These are phyloP conservation scores for Erebia ligea DNA, from an alignment of 2,888 invertebrate species.

Conservation along the genomic window DNA sequence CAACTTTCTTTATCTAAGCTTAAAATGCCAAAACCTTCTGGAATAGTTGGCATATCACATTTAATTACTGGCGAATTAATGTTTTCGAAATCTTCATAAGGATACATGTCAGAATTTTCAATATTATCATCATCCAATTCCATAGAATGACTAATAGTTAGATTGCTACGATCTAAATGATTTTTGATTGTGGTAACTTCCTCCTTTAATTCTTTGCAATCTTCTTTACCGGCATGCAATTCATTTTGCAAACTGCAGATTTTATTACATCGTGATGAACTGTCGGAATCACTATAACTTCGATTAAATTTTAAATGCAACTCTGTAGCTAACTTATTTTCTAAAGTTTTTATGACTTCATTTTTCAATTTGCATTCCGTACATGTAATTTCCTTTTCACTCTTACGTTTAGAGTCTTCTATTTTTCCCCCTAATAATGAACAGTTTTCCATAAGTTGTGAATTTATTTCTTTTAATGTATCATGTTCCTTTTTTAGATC, in stretches of 20 bases:
- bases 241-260: conserved; percentile 72
- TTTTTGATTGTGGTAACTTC: conserved; percentile 73
- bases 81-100: conserved; percentile 50
- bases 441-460: conserved; percentile 50
- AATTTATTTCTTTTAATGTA: conserved; percentile 51
- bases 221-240: conserved; percentile 69
- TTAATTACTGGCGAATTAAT: conserved; percentile 48
- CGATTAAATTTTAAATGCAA: conserved; percentile 59
- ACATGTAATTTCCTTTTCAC: conserved; percentile 43
- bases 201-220: conserved; percentile 71
- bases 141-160: conserved; percentile 58
- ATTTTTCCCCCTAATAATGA: conserved; percentile 47
- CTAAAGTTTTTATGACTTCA: conserved; percentile 47
- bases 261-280: conserved; percentile 66
- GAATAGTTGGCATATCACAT: conserved; percentile 52
- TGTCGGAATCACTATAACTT: conserved; percentile 69
- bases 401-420: conserved; percentile 39
- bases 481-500: conserved; percentile 67
- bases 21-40: conserved; percentile 58
- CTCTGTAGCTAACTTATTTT: conserved; percentile 44
- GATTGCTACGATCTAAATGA: conserved; percentile 64
- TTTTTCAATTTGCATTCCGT: conserved; percentile 54
- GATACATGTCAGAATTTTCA: conserved; percentile 53
- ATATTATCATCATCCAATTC: conserved; percentile 71
- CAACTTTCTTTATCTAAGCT: conserved; percentile 65